Base-by-base conservation (phyloP, 2,888 invertebrate species). In the Danaus chrysippus region DNA sequence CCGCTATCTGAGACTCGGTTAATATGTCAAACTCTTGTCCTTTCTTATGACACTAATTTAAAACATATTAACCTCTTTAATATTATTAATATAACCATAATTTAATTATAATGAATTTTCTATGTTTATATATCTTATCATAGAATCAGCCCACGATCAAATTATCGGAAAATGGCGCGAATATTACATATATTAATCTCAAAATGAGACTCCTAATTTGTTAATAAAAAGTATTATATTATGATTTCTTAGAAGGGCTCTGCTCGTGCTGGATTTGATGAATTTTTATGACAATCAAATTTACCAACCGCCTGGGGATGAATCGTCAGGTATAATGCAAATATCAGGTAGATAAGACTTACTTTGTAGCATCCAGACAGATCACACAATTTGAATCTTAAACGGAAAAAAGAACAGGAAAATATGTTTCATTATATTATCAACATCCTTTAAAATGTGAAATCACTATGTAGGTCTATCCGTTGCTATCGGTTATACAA, bases 391-490 rank as follows among this genome's bases (percentile, higher is more conserved):
- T 46, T 13, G 11, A 49, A 15, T 49, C 56, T 59, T 49, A 34
- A 67, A 62, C 61, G 64, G 68, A 69, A 62, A 54, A 52, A 59
- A 64, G 57, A 19, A 64, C 68, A 61, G 68, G 64, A 65, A 66
- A 60, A 58, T 64, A 59, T 64, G 49, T 69, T 70, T 63, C 67
- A 54, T 68, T 62, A 61, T 56, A 57, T 63, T 64, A 34, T 34
- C 3, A 34, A 64, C 69, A 62, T 64, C 67, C 63, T 67, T 65
- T 61, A 56, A 64, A 56, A 67, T 63, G 65, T 67, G 70, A 70
- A 71, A 71, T 71, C 70, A 67, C 60, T 57, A 66, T 58, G 60
- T 61, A 34, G 23, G 23, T 34, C 23, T 34, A 49, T 70, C 70
- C 70, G 67, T 64, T 67, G 61, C 57, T 62, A 60, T 58, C 49